A percentile compares a stretch with the other conserved stretches of the same genome.
Evolutionary conservation across 2,888 invertebrate genomes (phyloP).

Genomic region (Lepidocyrtinus sp.): DNA sequence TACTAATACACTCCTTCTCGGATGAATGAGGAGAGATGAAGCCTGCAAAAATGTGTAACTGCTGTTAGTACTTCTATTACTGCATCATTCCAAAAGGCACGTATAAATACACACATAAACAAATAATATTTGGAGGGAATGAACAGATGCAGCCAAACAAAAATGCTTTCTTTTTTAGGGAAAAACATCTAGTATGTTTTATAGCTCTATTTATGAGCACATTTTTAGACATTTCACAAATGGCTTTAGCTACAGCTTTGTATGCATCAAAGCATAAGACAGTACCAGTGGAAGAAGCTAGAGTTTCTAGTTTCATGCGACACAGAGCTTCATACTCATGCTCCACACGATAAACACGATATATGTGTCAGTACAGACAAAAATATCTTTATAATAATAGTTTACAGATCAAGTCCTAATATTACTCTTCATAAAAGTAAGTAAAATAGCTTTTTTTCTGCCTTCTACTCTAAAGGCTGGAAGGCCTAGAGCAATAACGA

Average conservation of each 20-base stretch:
- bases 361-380: neutral
- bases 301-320: neutral
- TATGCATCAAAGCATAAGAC: conserved; percentile 17
- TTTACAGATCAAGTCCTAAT: conserved; percentile 29
- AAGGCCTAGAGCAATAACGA: conserved; percentile 44
- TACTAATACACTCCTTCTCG: neutral
- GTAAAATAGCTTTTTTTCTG: conserved; percentile 20
- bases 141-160: neutral
- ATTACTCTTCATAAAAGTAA: conserved; percentile 41
- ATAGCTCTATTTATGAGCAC: conserved; percentile 50
- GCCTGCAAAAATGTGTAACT: neutral
- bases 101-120: neutral
- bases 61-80: no score
- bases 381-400: neutral
- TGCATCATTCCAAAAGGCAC: neutral
- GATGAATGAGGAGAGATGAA: neutral
- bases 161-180: conserved; percentile 8
- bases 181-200: conserved; percentile 29
- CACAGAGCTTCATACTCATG: neutral
- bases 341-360: neutral
- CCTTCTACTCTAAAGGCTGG: conserved; percentile 13
- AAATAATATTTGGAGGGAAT: neutral
- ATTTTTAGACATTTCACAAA: conserved; percentile 49
- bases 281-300: neutral
- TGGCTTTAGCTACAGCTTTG: conserved; percentile 38